These are phyloP conservation scores for Raphicerus campestris DNA, from an alignment of 2,113 vertebrate genomes.

Conservation along the genomic window DNA sequence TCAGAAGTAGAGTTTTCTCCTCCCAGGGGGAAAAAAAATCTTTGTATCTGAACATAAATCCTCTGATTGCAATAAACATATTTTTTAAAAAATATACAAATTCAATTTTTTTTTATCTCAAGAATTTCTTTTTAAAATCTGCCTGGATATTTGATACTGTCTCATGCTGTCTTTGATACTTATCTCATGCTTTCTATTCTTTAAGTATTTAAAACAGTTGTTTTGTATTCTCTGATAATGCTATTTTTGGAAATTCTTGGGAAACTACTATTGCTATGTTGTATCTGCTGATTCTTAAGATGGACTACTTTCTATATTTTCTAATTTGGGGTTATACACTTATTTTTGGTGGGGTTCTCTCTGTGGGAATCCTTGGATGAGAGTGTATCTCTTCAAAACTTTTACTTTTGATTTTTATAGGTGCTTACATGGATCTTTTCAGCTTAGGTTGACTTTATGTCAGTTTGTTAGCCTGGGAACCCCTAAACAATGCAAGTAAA, in stretches of 20 bases:
- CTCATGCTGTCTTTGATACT: no score
- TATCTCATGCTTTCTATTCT: background rate
- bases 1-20: no score
- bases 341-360: background rate
- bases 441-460: background rate
- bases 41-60: slow-evolving; percentile 9
- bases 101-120: slow-evolving; percentile 16
- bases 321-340: background rate
- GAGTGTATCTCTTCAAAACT: background rate
- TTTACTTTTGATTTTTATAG: background rate
- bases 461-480: background rate
- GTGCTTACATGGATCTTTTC: background rate
- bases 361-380: background rate
- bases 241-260: background rate
- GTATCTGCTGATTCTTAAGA: background rate
- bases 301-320: background rate
- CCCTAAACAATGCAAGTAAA: background rate
- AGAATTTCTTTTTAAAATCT: background rate
- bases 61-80: background rate
- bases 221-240: background rate
- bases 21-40: no score
- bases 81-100: background rate
- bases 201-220: background rate
- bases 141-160: background rate
- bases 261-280: background rate